Base-by-base conservation (phyloP, 2,797 vertebrate genomes). In the Tragopan temminckii region DNA sequence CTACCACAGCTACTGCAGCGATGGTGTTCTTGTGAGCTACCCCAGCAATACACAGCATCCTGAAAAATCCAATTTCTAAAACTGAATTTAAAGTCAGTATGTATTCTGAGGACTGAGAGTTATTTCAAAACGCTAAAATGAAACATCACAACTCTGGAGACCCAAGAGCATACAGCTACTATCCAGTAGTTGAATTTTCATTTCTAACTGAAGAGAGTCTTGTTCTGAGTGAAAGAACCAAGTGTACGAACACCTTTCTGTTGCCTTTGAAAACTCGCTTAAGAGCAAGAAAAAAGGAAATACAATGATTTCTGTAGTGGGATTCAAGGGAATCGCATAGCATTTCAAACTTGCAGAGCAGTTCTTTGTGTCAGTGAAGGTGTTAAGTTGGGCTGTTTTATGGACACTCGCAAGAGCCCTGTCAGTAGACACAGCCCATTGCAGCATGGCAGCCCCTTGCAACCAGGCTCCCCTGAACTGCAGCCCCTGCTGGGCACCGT, bases 241-340 rank as follows among this genome's bases (percentile, higher is more conserved):
- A 20, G 38, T 25, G 35, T 27, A 13, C 46, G 52, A 61, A 63
- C 27, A 71, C 3, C 25, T 52, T 58, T 55, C 21, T 67, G 77
- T 33, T 58, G n/a, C 52, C 59, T 88, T 79, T 82, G 68, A 36
- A 91, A 67, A 72, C 4, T 10, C 38, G 23, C 31, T 46, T 62
- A 29, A 91, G 45, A 78, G 80, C 48, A 83, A 78, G 17, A 33
- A 81, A 31, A 85, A 86, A 82, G 17, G 46, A 90, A 80, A 64
- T 24, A 43, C 0, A 3, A 50, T 74, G 4, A 62, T 74, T 88
- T 67, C 52, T 64, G 3, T 24, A 77, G 61, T 2, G 2, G 11
- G 25, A 81, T 79, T 79, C 45, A 62, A 63, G 23, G 25, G 17
- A 85, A 48, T 61, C 40, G 19, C 6, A 33, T 23, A 23, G 42